These are phyloP conservation scores for Luidia sarsii DNA, from an alignment of 53 echinoderm and acorn worm species.

Conservation along the genomic window DNA sequence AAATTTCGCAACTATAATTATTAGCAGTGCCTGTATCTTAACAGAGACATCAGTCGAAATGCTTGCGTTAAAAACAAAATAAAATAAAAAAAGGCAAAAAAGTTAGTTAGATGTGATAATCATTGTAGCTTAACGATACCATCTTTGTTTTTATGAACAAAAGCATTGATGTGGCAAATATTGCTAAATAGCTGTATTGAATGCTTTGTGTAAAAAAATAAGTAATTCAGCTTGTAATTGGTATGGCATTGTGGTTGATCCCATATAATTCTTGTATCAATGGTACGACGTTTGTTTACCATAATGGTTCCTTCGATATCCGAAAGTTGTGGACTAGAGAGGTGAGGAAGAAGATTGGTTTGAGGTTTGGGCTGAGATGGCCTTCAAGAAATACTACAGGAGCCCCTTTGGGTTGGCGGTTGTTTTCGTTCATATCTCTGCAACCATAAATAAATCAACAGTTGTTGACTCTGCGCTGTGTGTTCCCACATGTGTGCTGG, in stretches of 20 bases:
- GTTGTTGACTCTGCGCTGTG: background rate
- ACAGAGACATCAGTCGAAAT: constrained; percentile 14
- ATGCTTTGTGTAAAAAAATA: constrained; percentile 21
- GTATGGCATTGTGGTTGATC: constrained; percentile 28
- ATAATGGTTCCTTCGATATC: background rate
- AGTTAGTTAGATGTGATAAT: constrained; percentile 38
- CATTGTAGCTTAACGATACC: constrained; percentile 7
- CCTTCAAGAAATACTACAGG: background rate
- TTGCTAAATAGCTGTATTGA: constrained; percentile 15
- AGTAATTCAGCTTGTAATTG: constrained; percentile 11
- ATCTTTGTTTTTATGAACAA: constrained; percentile 1
- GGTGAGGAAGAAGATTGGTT: background rate
- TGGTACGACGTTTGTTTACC: background rate
- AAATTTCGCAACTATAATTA: constrained; percentile 46
- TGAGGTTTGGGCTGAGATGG: background rate
- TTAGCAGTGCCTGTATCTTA: constrained; percentile 53
- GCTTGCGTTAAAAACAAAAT: constrained; percentile 43
- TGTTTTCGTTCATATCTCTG: background rate
- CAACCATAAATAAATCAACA: too few species aligned
- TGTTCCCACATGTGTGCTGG: constrained; percentile 23
- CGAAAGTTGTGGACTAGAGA: background rate
- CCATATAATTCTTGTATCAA: constrained; percentile 36
- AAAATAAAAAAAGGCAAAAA: constrained; percentile 23
- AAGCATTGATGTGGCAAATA: constrained; percentile 26
- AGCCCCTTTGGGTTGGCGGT: background rate